These are phyloP conservation scores for Pristionchus entomophagus DNA, from an alignment of 2,888 invertebrate species.

Conservation along the genomic window DNA sequence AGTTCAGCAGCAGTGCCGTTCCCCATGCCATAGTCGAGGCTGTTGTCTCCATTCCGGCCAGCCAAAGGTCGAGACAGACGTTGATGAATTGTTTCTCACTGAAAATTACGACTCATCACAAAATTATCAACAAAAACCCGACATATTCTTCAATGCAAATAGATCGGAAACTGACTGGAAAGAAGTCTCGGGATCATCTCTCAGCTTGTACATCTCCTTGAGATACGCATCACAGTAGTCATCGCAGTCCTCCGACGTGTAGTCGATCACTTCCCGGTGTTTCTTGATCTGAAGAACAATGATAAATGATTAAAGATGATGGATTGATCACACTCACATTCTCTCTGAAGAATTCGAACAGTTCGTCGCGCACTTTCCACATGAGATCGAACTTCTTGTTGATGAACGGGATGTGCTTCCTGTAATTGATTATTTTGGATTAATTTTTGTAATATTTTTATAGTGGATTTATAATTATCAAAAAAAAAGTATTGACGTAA, in stretches of 20 bases:
- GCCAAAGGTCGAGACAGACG: slow-evolving; percentile 58
- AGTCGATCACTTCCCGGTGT: slow-evolving; percentile 24
- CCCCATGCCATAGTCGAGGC: slow-evolving; percentile 61
- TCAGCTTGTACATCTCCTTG: slow-evolving; percentile 41
- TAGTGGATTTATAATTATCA: neutral
- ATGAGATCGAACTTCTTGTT: neutral
- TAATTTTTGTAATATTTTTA: too few species aligned
- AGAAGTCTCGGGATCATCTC: neutral
- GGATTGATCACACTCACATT: neutral
- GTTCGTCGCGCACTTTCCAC: neutral
- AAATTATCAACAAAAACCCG: neutral
- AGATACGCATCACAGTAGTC: slow-evolving; percentile 46
- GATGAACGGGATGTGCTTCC: neutral
- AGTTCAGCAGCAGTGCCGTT: slow-evolving; percentile 53
- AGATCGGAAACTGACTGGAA: neutral
- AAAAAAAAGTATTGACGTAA: neutral
- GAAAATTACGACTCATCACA: neutral
- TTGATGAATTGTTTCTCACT: slow-evolving; percentile 48
- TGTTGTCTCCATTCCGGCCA: slow-evolving; percentile 64
- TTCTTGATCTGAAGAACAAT: neutral
- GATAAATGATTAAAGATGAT: neutral
- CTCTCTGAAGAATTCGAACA: slow-evolving; percentile 35
- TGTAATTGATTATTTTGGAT: neutral
- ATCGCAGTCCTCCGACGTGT: neutral
- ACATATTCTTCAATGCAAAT: neutral